Base-by-base conservation (phyloP, 2,888 invertebrate genomes). In the Macrophya annulata region DNA sequence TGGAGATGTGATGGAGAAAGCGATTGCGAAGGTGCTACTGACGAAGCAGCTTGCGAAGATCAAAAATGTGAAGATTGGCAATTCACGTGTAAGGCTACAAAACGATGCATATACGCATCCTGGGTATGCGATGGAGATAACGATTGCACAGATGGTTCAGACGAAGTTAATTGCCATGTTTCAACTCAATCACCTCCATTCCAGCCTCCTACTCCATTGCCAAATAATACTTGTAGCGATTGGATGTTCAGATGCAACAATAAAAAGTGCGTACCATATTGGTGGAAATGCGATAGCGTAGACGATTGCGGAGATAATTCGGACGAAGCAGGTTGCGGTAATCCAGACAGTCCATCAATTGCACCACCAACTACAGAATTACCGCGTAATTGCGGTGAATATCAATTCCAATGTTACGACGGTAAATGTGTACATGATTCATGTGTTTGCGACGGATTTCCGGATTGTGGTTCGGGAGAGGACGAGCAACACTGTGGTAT, bases 51-150 rank as follows among this genome's bases (percentile, higher is more conserved):
- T 25, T 95, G 94, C 87, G 90, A 88, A 2, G 91, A 87, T 6
- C 90, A 91, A 21, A 87, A 86, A 4, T 92, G 90, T 86, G 90
- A 90, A 37, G 85, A 86, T 0, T 94, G 94, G 93, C 91, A 96
- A 89, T 96, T 96, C 90, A 93, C 94, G 85, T 96, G 96, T 90
- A 93, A 92, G 74, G 87, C 91, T 2, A 94, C 94, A 86, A 95
- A 94, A 17, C 94, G 94, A 72, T 98, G 98, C 89, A 96, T 98
- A 85, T 97, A 97, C 72, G 94, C 94, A 89, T 95, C 96, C 25
- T 97, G 97, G 96, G 95, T 96, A 65, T 98, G 98, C 93, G 98
- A 98, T 93, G 96, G 96, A 10, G 96, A 97, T 88, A 93, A 94
- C n/a, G 98, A 98, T 92, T 98, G 98, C 90, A 93, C 94, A 0